Evolutionary conservation across 1,140 invertebrate species (phyloP), one percentile per base, ranked within the genome.

Genomic region (Lucilia cuprina): DNA sequence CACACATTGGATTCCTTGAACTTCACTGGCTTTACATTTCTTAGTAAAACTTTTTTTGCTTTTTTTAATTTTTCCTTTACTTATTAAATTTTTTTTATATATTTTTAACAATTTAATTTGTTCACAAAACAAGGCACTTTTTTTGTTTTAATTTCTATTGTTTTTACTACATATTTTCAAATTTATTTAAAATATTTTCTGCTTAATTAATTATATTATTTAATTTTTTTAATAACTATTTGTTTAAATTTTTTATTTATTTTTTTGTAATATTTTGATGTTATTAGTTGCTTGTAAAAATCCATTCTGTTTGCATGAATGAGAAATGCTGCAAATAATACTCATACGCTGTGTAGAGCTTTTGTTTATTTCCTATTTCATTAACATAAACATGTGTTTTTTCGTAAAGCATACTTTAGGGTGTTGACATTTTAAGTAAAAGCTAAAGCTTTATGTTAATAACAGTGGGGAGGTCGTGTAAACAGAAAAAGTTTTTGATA

Each of bases 91-190:
- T 41, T 41, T 78, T 78, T 10, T 75, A 47, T 8, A n/a, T 5
- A 49, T 2, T 49, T 80, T 7, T 49, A 49, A 49, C 35, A 47
- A 13, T 7, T 41, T 80, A 17, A 5, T 49, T 80, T 41, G 30
- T 78, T 49, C n/a, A 14, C 41, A 49, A 80, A 34, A 41, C 41
- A 80, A 80, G 77, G 77, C 77, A 80, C 77, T 80, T 80, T 80
- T 25, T 21, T 30, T 30, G 25, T 30, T 80, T 77, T n/a, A 50
- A 50, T 21, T 10, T 47, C 4, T 34, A 49, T 9, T 50, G 25
- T 30, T 30, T 30, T 30, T 30, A 30, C 3, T 21, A 19, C 10
- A 19, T 12, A 41, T 55, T 17, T 14, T 12, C 50, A 5, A 41
- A 41, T 80, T 19, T 49, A 10, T 8, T 19, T 25, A 75, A 8